Evolutionary conservation across 2,113 vertebrate genomes (phyloP), one percentile per base, ranked within the genome.

Genomic region (Gopherus evgoodei): DNA sequence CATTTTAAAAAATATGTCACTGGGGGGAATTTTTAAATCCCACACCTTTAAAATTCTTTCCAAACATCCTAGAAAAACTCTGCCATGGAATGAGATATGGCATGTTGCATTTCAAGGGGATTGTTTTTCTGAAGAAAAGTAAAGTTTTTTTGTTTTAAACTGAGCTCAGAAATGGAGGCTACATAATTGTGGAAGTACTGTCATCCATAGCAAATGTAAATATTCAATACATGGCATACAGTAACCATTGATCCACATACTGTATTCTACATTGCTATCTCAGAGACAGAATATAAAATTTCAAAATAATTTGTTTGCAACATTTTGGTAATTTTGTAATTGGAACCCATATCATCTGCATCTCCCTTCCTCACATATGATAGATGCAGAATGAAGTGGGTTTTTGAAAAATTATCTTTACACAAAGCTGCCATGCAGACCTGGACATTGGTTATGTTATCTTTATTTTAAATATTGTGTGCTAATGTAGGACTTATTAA

Each of bases 401-500:
- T 90, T 14, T 89, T 3, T 91, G 80, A 47, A 92, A 90, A 93
- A 95, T 93, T 2, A 92, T 59, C 52, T 50, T 25, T 31, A 85
- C 7, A 81, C 0, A 2, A n/a, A 95, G 85, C 78, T 95, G 87
- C 85, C 52, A 76, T 83, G 44, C 1, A 5, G 87, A 78, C 50
- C 69, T 93, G 86, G 93, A 95, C 57, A 92, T 90, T 93, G 53
- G 52, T 82, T 82, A 93, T 12, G 79, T 54, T 90, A 83, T 83
- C 96, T 59, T 92, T 72, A 88, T 57, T 94, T 97, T 62, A 96
- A 91, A 95, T 47, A 86, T 81, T 82, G 83, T 54, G 24, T 75
- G 88, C 38, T 54, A 91, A 83, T 62, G 78, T 47, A 85, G 79
- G 25, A 56, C 52, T 94, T 85, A 5, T 35, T 91, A 90, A 91